Conservation (phyloP, 37 sponge, comb jelly and placozoan species). For the Spongilla lacustris region DNA sequence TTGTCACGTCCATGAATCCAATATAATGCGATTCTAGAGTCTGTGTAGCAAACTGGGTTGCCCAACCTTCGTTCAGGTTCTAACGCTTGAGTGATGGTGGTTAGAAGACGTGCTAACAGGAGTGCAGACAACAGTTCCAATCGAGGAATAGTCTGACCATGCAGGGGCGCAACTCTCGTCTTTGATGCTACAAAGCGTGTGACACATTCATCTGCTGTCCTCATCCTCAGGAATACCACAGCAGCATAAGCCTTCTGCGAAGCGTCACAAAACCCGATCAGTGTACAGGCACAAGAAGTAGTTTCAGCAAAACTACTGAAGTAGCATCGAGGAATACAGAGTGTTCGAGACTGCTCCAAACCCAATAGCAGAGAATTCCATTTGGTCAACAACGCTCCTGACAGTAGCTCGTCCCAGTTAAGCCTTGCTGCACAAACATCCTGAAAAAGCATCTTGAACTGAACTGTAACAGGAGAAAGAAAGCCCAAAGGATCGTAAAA, state of each 20-base stretch:
- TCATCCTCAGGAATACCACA: background rate
- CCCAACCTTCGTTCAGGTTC: background rate
- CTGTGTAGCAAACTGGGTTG: slow-evolving; percentile 4
- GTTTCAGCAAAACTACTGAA: background rate
- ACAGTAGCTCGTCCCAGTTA: slow-evolving; percentile 23
- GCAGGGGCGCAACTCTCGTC: slow-evolving; percentile 29
- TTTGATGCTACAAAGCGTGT: slow-evolving; percentile 23
- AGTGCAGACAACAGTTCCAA: slow-evolving; percentile 40
- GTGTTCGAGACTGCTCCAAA: background rate
- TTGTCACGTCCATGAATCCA: slow-evolving; percentile 24
- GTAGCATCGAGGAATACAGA: slow-evolving; percentile 11
- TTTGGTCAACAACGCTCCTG: slow-evolving; percentile 6
- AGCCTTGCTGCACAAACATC: slow-evolving; percentile 5
- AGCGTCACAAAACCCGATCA: slow-evolving; percentile 23
- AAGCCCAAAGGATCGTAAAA: slow-evolving; percentile 41
- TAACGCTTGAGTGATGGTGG: background rate
- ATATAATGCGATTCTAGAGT: slow-evolving; percentile 17
- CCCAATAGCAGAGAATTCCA: slow-evolving; percentile 3
- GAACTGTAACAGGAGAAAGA: slow-evolving; percentile 26
- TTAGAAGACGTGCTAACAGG: slow-evolving; percentile 13
- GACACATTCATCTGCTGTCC: background rate
- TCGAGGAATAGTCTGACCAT: slow-evolving; percentile 26
- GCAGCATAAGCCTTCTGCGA: slow-evolving; percentile 11
- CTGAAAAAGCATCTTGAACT: slow-evolving; percentile 38
- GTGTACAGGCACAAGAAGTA: background rate